A percentile compares a stretch with the other conserved stretches of the same genome.
Evolutionary conservation across 1,140 invertebrate genomes (phyloP).

Genomic region (Condylostylus longicornis): DNA sequence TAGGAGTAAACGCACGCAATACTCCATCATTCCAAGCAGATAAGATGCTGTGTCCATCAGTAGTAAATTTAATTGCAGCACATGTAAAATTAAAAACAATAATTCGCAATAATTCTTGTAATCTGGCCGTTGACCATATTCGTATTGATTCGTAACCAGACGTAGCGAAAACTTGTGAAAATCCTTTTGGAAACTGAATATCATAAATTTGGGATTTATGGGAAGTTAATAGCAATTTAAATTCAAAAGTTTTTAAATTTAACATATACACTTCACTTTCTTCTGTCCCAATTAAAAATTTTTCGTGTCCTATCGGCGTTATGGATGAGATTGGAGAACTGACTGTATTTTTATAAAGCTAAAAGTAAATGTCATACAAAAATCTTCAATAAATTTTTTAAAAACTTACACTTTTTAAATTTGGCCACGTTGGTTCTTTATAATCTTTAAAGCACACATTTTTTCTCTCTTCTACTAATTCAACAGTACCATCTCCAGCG

Average conservation of each 20-base stretch:
- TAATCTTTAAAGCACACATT: constrained; percentile 35
- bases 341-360: constrained; percentile 43
- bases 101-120: constrained; percentile 67
- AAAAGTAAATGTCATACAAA: constrained; percentile 20
- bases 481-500: constrained; percentile 65
- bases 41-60: constrained; percentile 63
- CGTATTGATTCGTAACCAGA: constrained; percentile 68
- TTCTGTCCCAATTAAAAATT: constrained; percentile 54
- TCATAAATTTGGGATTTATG: constrained; percentile 67
- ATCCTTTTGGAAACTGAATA: constrained; percentile 70
- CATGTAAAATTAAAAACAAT: constrained; percentile 74
- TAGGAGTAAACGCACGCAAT: constrained; percentile 69
- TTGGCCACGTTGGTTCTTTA: constrained; percentile 38
- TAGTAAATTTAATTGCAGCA: constrained; percentile 55
- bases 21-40: constrained; percentile 79
- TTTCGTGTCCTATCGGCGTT: constrained; percentile 38
- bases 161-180: constrained; percentile 72
- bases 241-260: constrained; percentile 49
- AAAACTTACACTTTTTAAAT: constrained; percentile 41
- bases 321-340: constrained; percentile 49
- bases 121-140: constrained; percentile 61
- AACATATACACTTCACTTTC: constrained; percentile 71
- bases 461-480: constrained; percentile 45
- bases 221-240: constrained; percentile 60
- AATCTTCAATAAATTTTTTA: neutral